Conservation (phyloP, 1,140 invertebrate genomes). For the Manduca sexta region DNA sequence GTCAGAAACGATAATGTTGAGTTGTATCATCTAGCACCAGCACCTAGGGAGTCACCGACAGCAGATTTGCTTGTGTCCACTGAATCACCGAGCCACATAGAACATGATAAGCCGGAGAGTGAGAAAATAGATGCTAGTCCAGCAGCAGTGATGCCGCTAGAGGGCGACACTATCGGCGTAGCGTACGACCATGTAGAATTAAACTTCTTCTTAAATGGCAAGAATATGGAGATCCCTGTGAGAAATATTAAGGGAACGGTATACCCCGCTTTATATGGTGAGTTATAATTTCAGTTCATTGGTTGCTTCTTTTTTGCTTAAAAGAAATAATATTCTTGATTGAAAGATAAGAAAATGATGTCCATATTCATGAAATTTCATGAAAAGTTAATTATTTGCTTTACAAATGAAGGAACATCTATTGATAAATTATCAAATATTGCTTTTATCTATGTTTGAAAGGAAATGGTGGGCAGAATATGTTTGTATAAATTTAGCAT, state of each 20-base stretch:
- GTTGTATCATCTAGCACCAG: conserved; percentile 78
- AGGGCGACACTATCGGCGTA: conserved; percentile 96
- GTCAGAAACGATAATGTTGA: conserved; percentile 89
- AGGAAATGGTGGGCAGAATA: no score
- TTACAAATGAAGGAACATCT: no score
- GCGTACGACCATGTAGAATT: conserved; percentile 97
- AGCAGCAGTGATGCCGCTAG: conserved; percentile 76
- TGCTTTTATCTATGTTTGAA: no score
- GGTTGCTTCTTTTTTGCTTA: not conserved
- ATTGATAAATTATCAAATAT: no score
- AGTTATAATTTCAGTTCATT: conserved; percentile 29
- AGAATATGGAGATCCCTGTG: conserved; percentile 88
- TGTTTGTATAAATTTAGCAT: no score
- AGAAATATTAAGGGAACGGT: conserved; percentile 92
- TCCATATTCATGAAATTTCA: no score
- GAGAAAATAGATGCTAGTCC: conserved; percentile 28
- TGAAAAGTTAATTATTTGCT: no score
- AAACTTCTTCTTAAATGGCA: conserved; percentile 96
- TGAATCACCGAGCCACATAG: conserved; percentile 33
- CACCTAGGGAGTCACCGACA: conserved; percentile 67
- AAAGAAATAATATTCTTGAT: no score
- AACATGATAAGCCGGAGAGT: conserved; percentile 39
- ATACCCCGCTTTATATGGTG: conserved; percentile 96
- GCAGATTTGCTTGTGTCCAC: conserved; percentile 63
- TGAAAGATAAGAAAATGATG: no score